Conservation (phyloP, 1,140 invertebrate species). For the Octopus bimaculoides region DNA sequence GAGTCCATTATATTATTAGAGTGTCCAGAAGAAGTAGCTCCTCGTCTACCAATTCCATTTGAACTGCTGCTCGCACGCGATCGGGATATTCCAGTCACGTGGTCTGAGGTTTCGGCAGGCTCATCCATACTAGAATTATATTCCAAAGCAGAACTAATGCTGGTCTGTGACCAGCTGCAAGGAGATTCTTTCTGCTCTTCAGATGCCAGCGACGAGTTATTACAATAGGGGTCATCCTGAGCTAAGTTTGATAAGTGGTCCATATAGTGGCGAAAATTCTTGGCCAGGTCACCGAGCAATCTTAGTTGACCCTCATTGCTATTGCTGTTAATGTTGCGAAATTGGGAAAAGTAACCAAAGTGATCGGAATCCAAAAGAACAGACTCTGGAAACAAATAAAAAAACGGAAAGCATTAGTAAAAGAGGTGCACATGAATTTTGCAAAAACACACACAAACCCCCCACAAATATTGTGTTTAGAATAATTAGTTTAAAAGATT, state of each 20-base stretch:
- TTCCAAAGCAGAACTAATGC: neutral
- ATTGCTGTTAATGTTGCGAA: neutral
- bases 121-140: neutral
- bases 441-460: no score
- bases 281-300: constrained; percentile 25
- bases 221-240: constrained; percentile 8
- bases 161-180: neutral
- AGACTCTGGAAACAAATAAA: constrained; percentile 3
- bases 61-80: neutral
- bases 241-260: constrained; percentile 37
- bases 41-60: neutral
- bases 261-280: constrained; percentile 42
- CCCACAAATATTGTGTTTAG: no score
- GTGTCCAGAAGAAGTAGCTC: neutral
- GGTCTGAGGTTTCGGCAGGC: neutral
- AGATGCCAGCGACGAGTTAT: neutral
- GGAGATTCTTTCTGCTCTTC: neutral
- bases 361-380: constrained; percentile 9
- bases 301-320: neutral
- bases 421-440: no score
- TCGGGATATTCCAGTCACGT: neutral
- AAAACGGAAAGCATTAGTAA: neutral
- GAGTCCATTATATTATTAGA: constrained; percentile 24
- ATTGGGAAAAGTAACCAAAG: neutral
- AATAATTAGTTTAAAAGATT: no score